Base-by-base conservation (phyloP, 2,888 invertebrate genomes). In the Catocala fraxini region DNA sequence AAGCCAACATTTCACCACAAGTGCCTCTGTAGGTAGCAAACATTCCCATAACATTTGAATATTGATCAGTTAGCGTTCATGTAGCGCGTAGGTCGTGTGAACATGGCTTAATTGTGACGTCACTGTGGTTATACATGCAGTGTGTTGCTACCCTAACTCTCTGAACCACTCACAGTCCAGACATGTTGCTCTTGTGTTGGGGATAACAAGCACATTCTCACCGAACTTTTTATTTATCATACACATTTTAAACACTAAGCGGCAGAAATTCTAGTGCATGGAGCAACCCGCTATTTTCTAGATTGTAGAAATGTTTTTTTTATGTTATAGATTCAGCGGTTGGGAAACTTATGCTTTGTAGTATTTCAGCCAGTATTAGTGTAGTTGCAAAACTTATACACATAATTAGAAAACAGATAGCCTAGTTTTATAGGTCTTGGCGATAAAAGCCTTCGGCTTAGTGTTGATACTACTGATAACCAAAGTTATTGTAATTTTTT, bases 241-340 rank as follows among this genome's bases (percentile, higher is more conserved):
- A 48, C 35, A 34, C 12, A 59, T 39, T 25, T 25, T 4, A 25
- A 25, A 25, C 35, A 13, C 45, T 52, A 47, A 53, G 13, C 47
- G 47, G 5, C 13, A 6, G 48, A 53, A 53, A 53, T 39, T 34
- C 47, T 4, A 5, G 25, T 39, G 52, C 39, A 33, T 25, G 25
- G 25, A 52, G 15, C 42, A 43, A 42, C 10, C 46, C 9, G 34
- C 13, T 53, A n/a, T 59, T 48, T 59, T 15, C 41, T 53, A 53
- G n/a, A 35, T 59, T 53, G 46, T n/a, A 39, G 12, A 33, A 25
- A 48, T 6, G 51, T 33, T 33, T 49, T 34, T 33, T 33, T 49
- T 34, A 42, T 39, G 46, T 57, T 45, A 39, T 7, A 15, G 13
- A n/a, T 12, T 35, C 10, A 57, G 12, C 39, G 15, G n/a, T 39